phyloP scores from a whole-genome alignment of 1,140 invertebrate species.

The Paralvinella palmiformis region DNA sequence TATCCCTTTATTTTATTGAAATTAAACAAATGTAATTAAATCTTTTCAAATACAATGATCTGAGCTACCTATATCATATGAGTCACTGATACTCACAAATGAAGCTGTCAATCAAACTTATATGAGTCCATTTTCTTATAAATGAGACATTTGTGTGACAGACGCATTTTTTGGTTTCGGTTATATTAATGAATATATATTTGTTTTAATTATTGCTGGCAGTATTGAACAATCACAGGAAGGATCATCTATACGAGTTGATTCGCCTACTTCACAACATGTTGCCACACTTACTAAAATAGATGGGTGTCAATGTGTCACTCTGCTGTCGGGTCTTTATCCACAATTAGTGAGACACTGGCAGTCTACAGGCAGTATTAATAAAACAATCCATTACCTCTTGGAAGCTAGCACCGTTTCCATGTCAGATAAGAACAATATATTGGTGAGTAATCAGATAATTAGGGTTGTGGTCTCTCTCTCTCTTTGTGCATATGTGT shows the following conservation, averaged over 20 bases:
- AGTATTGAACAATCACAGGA: too few species aligned
- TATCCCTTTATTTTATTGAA: too few species aligned
- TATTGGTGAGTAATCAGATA: neutral
- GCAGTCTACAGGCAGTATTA: neutral
- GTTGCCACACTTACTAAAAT: neutral
- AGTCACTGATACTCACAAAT: too few species aligned
- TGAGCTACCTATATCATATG: too few species aligned
- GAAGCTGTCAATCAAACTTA: too few species aligned
- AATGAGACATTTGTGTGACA: neutral
- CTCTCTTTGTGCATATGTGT: neutral
- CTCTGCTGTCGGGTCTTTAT: slow-evolving; percentile 8
- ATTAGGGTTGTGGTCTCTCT: neutral
- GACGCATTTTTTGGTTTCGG: neutral
- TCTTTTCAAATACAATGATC: too few species aligned
- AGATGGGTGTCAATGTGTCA: neutral
- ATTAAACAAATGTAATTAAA: too few species aligned
- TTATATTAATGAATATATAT: neutral
- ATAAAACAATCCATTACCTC: neutral
- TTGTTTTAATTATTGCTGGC: neutral
- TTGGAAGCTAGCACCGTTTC: neutral
- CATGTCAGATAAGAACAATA: neutral
- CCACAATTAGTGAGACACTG: slow-evolving; percentile 10
- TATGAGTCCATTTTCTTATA: too few species aligned
- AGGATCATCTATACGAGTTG: too few species aligned
- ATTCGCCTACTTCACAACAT: neutral